Conservation (phyloP, 2,888 invertebrate species). For the Apeira syringaria region DNA sequence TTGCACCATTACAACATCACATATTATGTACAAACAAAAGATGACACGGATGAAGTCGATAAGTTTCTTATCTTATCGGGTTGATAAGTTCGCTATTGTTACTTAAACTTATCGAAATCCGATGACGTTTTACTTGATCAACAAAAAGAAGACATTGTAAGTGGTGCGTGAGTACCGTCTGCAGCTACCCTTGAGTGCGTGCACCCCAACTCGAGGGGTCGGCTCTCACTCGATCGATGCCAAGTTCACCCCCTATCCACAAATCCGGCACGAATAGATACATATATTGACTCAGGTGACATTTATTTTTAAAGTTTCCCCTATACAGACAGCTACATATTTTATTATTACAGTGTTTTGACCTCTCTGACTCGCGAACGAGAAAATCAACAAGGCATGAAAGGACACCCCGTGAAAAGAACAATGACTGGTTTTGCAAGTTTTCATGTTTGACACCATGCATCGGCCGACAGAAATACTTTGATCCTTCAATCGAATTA, state of each 20-base stretch:
- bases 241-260: slow-evolving; percentile 50
- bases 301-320: slow-evolving; percentile 23
- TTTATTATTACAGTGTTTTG: slow-evolving; percentile 1
- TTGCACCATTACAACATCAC: not conserved
- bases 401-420: too few species aligned
- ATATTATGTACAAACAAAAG: too few species aligned
- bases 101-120: slow-evolving; percentile 1
- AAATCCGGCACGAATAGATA: slow-evolving; percentile 49
- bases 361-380: not conserved
- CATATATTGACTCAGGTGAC: slow-evolving; percentile 55
- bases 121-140: slow-evolving; percentile 1
- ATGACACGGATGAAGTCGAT: not conserved
- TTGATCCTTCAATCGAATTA: too few species aligned
- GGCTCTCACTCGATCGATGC: slow-evolving; percentile 58
- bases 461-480: too few species aligned
- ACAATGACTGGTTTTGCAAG: too few species aligned
- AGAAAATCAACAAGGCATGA: too few species aligned
- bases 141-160: slow-evolving; percentile 17
- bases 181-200: slow-evolving; percentile 49
- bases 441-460: too few species aligned
- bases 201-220: slow-evolving; percentile 45
- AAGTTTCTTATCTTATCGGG: not conserved
- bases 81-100: not conserved
- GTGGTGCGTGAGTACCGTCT: slow-evolving; percentile 25
- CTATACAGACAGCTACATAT: slow-evolving; percentile 3